phyloP scores from a whole-genome alignment of 2,797 vertebrate genomes.

The Prionace glauca region DNA sequence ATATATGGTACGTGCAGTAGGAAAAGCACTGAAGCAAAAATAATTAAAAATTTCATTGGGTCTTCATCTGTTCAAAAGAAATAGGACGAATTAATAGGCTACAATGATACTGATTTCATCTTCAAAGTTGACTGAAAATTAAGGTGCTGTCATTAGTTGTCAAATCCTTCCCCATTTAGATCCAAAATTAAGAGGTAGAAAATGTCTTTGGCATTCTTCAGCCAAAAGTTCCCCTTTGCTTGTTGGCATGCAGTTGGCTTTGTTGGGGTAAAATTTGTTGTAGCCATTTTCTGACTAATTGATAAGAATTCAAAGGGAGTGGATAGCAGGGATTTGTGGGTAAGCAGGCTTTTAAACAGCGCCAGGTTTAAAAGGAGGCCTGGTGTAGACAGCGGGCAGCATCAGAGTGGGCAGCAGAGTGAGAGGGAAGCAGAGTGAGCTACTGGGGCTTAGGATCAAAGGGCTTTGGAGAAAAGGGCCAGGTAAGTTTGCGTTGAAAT shows the following conservation, averaged over 20 bases:
- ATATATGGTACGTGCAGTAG: slow-evolving; percentile 71
- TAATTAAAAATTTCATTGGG: not conserved
- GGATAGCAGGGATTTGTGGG: too few species aligned
- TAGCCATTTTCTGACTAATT: not conserved
- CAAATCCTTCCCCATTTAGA: not conserved
- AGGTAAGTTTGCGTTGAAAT: too few species aligned
- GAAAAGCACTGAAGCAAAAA: not conserved
- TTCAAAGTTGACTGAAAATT: not conserved
- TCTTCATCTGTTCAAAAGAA: not conserved
- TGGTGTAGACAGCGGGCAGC: too few species aligned
- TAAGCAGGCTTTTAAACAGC: too few species aligned
- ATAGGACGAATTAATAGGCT: not conserved
- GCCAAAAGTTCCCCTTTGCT: not conserved
- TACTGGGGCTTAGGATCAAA: too few species aligned
- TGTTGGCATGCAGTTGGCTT: not conserved
- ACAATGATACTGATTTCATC: not conserved
- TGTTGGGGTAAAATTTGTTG: not conserved
- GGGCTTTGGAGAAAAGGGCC: too few species aligned
- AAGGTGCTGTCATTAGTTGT: not conserved
- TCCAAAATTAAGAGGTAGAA: not conserved
- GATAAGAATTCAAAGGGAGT: too few species aligned
- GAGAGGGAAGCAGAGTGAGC: too few species aligned
- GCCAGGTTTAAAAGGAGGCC: too few species aligned
- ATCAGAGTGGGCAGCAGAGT: too few species aligned
- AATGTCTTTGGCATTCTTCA: not conserved